Base-by-base conservation (phyloP, 2,888 invertebrate genomes). In the Abrostola tripartita region DNA sequence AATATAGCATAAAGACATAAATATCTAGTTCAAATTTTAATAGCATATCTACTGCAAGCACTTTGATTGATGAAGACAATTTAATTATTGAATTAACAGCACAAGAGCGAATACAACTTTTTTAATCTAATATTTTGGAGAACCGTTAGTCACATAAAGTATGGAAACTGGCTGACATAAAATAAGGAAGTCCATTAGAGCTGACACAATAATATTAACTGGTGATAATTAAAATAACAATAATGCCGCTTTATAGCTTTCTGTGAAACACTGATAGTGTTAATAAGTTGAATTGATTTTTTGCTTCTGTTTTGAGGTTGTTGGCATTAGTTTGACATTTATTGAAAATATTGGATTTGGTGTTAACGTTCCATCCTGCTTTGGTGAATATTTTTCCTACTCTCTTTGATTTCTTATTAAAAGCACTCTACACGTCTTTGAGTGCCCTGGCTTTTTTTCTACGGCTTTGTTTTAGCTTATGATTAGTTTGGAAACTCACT, bases 61-160 rank as follows among this genome's bases (percentile, higher is more conserved):
- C 14, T 55, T 53, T 74, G 78, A 78, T 76, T 74, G 57, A 78
- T 76, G 68, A 42, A 52, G 71, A 78, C 74, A 78, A 12, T 74
- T 71, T 78, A 78, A 74, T 74, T 54, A 74, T 70, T 54, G 56
- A 50, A 68, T 49, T 64, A 50, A 9, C 52, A 52, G 41, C 60
- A 59, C 8, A 41, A 44, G 37, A 47, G 42, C 5, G 10, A 10
- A 37, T 57, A 12, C 38, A 49, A 44, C 36, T 71, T 72, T 76
- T 56, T 63, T 50, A 37, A 65, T 71, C 52, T 47, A 24, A 47
- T 47, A 47, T 24, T 9, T 42, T 5, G 44, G 52, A 56, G 11
- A 66, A 68, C 77, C 65, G 73, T 76, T 76, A 63, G 8, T 38
- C 49, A 49, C 54, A 66, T 64, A 52, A 66, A 56, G 9, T 54